A percentile compares a stretch with the other conserved stretches of the same genome.
phyloP scores from a whole-genome alignment of 2,113 vertebrate species.

The Dendropsophus ebraccatus region DNA sequence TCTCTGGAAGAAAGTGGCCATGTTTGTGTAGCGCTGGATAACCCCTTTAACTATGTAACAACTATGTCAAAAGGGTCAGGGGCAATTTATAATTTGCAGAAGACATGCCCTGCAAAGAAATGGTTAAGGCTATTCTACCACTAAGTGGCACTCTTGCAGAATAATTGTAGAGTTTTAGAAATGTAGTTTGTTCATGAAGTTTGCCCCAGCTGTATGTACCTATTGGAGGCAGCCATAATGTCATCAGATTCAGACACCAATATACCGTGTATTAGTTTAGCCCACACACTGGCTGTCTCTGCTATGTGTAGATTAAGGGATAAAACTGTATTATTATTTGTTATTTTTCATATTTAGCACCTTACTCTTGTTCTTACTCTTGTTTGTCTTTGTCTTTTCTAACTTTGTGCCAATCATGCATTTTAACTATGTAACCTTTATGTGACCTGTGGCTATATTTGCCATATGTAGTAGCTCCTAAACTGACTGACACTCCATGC shows the following conservation, averaged over 20 bases:
- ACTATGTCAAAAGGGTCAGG: too few relatives aligned
- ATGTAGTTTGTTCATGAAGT: neutral
- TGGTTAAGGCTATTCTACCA: neutral
- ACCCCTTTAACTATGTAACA: too few relatives aligned
- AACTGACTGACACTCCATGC: neutral
- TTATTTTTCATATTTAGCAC: neutral
- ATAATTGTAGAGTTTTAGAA: neutral
- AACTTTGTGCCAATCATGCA: conserved; percentile 23
- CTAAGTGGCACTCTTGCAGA: neutral
- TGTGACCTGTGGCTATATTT: conserved; percentile 1
- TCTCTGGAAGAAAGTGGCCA: too few relatives aligned
- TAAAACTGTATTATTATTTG: neutral
- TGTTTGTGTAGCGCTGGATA: too few relatives aligned
- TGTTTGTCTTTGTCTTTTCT: neutral
- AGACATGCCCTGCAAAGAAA: neutral
- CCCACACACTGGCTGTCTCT: neutral
- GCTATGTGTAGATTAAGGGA: neutral
- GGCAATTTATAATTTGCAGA: too few relatives aligned
- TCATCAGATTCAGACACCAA: neutral
- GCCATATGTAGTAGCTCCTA: neutral
- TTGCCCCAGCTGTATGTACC: neutral
- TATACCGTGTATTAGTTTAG: neutral
- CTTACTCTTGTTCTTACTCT: neutral
- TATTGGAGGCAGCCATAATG: neutral
- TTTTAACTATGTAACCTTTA: neutral